Base-by-base conservation (phyloP, 2,888 invertebrate genomes). In the Folsomia manolachei region DNA sequence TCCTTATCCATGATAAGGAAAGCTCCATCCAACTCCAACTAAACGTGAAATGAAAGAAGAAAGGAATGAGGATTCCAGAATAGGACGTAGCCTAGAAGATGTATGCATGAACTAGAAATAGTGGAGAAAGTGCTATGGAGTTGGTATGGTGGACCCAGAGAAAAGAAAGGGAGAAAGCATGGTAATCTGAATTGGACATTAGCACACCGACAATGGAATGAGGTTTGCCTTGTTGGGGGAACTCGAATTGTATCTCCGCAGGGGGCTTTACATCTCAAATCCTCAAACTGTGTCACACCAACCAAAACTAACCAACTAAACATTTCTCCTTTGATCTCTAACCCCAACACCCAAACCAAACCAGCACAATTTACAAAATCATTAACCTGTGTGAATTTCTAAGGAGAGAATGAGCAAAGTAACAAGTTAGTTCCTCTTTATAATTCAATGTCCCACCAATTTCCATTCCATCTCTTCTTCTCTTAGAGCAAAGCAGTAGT, bases 251-350 rank as follows among this genome's bases (percentile, higher is more conserved):
- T 56, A 19, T 56, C 39, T 56, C 56, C 19, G 18, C 56, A 21
- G 56, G 56, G 56, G 56, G 18, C 21, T 21, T 14, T 21, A 56
- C 18, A 19, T 18, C 21, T 56, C 11, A 56, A 18, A 56, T 56
- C 56, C 39, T 56, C 19, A 56, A 56, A 56, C n/a, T 56, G 56
- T 56, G 56, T 19, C 56, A 56, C 19, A 56, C 56, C 56, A 56
- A 56, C 39, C 39, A 39, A 9, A n/a, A n/a, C n/a, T n/a, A n/a
- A 39, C 39, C 39, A 39, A 14, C 56, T 56, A 4, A 56, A 56
- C 56, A 56, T 56, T 19, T 56, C 21, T 19, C 21, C 56, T 56
- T 56, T 56, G 56, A 56, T 56, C 56, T 56, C 19, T 14, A 39
- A 4, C 4, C n/a, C 11, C 56, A 56, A 4, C 19, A 19, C 19